phyloP scores from a whole-genome alignment of 2,113 vertebrate genomes.

The Okapia johnstoni region DNA sequence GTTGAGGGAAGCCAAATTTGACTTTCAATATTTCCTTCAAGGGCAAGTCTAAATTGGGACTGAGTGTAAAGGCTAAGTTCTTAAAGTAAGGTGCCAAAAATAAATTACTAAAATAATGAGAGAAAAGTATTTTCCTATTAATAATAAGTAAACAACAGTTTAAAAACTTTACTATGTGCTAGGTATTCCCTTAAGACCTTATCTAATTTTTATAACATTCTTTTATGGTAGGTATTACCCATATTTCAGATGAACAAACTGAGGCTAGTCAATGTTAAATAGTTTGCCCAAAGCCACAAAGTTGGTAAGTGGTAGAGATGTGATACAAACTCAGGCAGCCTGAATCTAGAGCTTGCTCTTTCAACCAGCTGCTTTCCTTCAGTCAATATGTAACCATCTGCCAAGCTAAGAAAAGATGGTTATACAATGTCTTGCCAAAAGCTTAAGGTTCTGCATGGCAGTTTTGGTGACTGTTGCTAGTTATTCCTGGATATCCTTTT shows the following conservation, averaged over 20 bases:
- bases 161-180: not conserved
- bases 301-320: not conserved
- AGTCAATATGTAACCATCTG: not conserved
- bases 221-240: not conserved
- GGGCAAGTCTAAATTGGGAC: not conserved
- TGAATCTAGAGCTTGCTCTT: not conserved
- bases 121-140: not conserved
- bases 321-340: not conserved
- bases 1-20: not conserved
- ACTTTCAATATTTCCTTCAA: not conserved
- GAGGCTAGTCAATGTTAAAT: not conserved
- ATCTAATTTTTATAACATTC: not conserved
- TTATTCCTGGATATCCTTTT: not conserved
- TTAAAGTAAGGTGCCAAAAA: not conserved
- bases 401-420: not conserved
- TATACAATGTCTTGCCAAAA: not conserved
- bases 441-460: not conserved
- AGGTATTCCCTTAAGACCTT: not conserved
- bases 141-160: not conserved
- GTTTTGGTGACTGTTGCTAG: not conserved
- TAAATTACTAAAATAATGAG: not conserved
- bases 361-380: not conserved
- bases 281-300: not conserved
- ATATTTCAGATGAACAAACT: not conserved
- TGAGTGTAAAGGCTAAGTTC: not conserved